phyloP scores from a whole-genome alignment of 2,113 vertebrate species.

The Cyphomyrus discorhynchus region DNA sequence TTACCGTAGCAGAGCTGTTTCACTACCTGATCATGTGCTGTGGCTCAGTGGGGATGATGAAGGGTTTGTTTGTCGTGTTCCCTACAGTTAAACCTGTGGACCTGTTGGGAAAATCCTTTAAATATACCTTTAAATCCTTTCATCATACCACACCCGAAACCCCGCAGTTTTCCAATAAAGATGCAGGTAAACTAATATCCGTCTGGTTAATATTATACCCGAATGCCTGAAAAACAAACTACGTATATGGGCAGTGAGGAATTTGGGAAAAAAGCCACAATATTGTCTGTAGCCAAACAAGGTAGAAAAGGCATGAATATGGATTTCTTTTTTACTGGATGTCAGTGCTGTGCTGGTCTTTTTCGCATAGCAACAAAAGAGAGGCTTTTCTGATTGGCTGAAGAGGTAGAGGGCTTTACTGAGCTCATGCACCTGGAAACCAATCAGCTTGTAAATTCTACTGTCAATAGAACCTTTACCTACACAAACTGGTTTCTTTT shows the following conservation, averaged over 20 bases:
- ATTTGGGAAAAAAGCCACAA: neutral
- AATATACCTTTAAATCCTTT: neutral
- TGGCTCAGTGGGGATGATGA: neutral
- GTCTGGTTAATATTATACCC: neutral
- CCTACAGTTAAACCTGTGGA: neutral
- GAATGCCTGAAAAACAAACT: neutral
- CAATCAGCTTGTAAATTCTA: neutral
- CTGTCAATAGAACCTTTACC: neutral
- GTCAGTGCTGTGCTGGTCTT: neutral
- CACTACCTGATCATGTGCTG: neutral
- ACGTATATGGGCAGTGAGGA: neutral
- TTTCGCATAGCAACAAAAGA: neutral
- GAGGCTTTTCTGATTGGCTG: constrained; percentile 11
- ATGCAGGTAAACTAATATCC: neutral
- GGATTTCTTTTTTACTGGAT: neutral
- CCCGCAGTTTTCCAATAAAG: neutral
- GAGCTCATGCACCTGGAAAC: neutral
- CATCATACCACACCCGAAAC: neutral
- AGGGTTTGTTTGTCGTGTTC: neutral
- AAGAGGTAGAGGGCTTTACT: neutral
- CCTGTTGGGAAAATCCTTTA: neutral
- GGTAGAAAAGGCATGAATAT: neutral
- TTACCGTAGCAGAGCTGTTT: neutral
- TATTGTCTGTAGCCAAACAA: neutral
- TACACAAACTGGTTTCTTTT: neutral